Base-by-base conservation (phyloP, 2,797 vertebrate species). In the Crypturellus tataupa region DNA sequence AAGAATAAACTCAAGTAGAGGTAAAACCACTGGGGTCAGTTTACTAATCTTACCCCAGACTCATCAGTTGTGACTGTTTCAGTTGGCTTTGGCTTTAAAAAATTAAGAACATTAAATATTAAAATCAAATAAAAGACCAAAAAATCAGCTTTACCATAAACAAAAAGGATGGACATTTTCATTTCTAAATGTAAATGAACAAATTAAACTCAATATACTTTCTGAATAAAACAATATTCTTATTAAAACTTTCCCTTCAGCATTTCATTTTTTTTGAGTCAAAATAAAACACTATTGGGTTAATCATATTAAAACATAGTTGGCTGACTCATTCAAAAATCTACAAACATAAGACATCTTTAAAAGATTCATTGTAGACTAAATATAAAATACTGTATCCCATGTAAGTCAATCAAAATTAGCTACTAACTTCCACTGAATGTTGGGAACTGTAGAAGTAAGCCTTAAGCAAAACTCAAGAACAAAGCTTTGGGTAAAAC, bases 21-120 rank as follows among this genome's bases (percentile, higher is more conserved):
- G 95, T 96, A 98, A 98, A 97, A 97, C 94, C 97, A 97, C 95
- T 95, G 97, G 97, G 96, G 97, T 97, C 96, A 93, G 93, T 97
- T 96, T 95, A 96, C 98, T 98, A 97, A 94, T 99, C 99, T 99
- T 99, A 99, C 99, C 99, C 99, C 99, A 98, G 98, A 95, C 97
- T 99, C 98, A 98, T 99, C 99, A 98, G 99, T 98, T 98, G 98
- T 98, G 98, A 99, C 99, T 98, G 98, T 99, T 98, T 99, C 99
- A 98, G 99, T 99, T 98, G 99, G 99, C 99, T 99, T 99, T 98
- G 99, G 99, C 99, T 99, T 99, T 99, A 98, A 98, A 98, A 99
- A 99, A 99, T 99, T 98, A 98, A 99, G 99, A 98, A 98, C 76
- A 98, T 98, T 98, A 98, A 87, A 97, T 95, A 95, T 99, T 99